Conservation (phyloP, 2,113 vertebrate species). For the Leucoraja erinaceus region DNA sequence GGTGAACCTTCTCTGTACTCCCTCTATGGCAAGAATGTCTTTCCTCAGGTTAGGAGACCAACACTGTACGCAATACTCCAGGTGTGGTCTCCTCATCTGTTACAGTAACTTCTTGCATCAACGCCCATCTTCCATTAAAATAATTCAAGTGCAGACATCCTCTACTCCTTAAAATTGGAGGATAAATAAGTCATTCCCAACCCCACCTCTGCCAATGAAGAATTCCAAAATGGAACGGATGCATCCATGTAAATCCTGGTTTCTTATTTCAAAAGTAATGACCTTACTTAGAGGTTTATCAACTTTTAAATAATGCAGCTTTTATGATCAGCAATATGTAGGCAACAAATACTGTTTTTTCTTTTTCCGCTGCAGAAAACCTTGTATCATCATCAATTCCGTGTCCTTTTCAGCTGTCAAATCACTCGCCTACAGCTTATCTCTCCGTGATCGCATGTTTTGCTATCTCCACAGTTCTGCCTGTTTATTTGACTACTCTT, state of each 20-base stretch:
- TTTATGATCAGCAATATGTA: background rate
- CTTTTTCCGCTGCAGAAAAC: background rate
- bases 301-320: background rate
- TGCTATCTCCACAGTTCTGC: slow-evolving; percentile 22
- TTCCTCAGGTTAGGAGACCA: too few relatives aligned
- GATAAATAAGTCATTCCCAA: too few relatives aligned
- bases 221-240: background rate
- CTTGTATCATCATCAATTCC: slow-evolving; percentile 1
- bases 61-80: too few relatives aligned
- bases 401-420: background rate
- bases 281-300: background rate
- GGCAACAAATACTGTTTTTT: background rate
- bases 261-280: background rate
- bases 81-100: too few relatives aligned
- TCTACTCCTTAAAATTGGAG: too few relatives aligned
- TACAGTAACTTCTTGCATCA: too few relatives aligned
- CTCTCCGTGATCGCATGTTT: slow-evolving; percentile 26
- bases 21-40: too few relatives aligned
- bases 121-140: too few relatives aligned
- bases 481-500: slow-evolving; percentile 31
- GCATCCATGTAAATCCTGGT: background rate
- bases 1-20: too few relatives aligned
- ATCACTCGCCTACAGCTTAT: slow-evolving; percentile 5
- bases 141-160: too few relatives aligned
- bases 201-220: too few relatives aligned